These are phyloP conservation scores for Noctua comes DNA, from an alignment of 2,888 invertebrate species.

Conservation along the genomic window DNA sequence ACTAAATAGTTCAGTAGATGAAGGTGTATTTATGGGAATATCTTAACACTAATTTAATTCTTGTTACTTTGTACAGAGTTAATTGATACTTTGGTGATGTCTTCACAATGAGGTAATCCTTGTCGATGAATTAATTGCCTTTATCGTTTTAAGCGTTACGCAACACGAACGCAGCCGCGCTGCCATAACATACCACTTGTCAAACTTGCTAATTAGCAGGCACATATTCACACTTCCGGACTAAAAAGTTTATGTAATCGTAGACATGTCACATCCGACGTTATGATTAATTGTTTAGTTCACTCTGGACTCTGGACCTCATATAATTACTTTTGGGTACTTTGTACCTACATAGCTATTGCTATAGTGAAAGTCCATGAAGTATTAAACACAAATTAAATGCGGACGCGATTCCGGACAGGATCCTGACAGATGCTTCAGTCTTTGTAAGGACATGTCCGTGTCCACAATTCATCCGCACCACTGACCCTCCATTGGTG, in stretches of 20 bases:
- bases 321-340: background rate
- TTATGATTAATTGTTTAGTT: slow-evolving; percentile 7
- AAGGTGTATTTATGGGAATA: background rate
- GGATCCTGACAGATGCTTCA: background rate
- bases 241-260: slow-evolving; percentile 22
- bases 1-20: background rate
- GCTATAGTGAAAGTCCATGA: background rate
- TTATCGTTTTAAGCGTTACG: slow-evolving; percentile 14
- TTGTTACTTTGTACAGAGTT: background rate
- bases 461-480: background rate
- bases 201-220: slow-evolving; percentile 31
- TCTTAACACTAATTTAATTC: background rate
- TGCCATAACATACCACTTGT: slow-evolving; percentile 40
- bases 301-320: background rate
- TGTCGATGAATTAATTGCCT: background rate
- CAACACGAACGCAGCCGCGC: slow-evolving; percentile 23
- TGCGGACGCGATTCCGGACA: background rate
- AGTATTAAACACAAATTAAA: background rate
- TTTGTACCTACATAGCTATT: background rate
- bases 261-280: slow-evolving; percentile 2
- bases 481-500: background rate
- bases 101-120: background rate
- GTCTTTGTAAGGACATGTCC: background rate
- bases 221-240: slow-evolving; percentile 20
- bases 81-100: background rate